Evolutionary conservation across 1,140 invertebrate species (phyloP).

Genomic region (Piezodorus guildinii): DNA sequence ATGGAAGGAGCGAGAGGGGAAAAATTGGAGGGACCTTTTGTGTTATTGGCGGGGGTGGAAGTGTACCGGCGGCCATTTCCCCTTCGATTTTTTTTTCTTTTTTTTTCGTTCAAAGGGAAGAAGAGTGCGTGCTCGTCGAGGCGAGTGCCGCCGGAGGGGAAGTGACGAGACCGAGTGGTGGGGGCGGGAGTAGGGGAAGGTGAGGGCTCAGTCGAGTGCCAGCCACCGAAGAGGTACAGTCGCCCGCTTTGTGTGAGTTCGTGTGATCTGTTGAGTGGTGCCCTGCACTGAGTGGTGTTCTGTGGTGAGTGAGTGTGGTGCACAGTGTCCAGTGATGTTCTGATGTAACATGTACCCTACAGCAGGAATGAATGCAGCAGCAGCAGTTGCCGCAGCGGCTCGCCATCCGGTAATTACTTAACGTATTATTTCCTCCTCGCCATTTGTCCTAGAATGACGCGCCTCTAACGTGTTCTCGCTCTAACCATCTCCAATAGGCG

Average conservation of each 20-base stretch:
- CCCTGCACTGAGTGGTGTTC: too few relatives aligned
- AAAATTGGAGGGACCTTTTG: constrained; percentile 15
- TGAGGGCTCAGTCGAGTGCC: constrained; percentile 8
- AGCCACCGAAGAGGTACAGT: constrained; percentile 7
- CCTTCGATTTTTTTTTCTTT: constrained; percentile 27
- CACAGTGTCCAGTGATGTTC: constrained; percentile 17
- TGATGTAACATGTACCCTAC: constrained; percentile 30
- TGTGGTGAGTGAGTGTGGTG: constrained; percentile 13
- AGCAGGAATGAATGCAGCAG: constrained; percentile 31
- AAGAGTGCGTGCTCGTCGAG: constrained; percentile 22
- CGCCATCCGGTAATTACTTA: constrained; percentile 29
- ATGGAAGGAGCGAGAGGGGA: constrained; percentile 22
- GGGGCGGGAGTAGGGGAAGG: background rate
- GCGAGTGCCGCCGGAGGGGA: constrained; percentile 9
- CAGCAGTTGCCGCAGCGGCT: constrained; percentile 31
- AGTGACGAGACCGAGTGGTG: constrained; percentile 4
- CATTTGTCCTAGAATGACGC: too few relatives aligned
- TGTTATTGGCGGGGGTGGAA: constrained; percentile 20
- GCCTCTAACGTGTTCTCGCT: background rate
- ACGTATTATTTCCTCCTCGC: background rate
- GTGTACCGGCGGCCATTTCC: constrained; percentile 23
- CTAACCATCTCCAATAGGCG: background rate
- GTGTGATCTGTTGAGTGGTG: too few relatives aligned
- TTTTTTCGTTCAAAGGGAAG: constrained; percentile 12
- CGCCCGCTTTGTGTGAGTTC: background rate